Conservation (phyloP, 1,140 invertebrate genomes). For the Drosophila mayri region DNA sequence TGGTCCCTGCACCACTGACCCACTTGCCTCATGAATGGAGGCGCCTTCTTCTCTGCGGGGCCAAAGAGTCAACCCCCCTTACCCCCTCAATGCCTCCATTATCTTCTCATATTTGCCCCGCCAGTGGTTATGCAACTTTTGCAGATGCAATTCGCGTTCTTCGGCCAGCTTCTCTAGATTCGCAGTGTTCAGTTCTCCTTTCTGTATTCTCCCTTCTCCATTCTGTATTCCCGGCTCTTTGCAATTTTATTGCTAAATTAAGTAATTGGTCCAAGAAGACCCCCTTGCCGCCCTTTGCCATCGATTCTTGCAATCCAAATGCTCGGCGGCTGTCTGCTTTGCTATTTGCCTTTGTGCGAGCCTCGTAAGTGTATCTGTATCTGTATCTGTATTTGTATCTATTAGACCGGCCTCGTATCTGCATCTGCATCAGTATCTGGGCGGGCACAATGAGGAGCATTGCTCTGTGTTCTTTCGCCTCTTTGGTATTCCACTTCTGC, state of each 20-base stretch:
- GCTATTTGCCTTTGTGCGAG: constrained; percentile 53
- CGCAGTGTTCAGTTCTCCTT: neutral
- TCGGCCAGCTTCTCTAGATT: constrained; percentile 13
- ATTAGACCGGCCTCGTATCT: constrained; percentile 51
- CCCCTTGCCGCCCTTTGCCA: constrained; percentile 28
- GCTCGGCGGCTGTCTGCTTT: constrained; percentile 31
- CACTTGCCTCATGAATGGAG: constrained; percentile 53
- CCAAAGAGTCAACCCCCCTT: constrained; percentile 31
- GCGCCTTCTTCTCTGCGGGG: constrained; percentile 41
- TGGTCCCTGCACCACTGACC: constrained; percentile 48
- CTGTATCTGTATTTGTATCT: constrained; percentile 52
- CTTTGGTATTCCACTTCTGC: constrained; percentile 53
- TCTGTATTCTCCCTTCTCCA: neutral
- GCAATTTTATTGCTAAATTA: constrained; percentile 78
- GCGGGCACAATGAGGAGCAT: constrained; percentile 48
- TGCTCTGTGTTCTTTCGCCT: constrained; percentile 42
- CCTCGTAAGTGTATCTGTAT: constrained; percentile 1
- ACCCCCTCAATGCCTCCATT: constrained; percentile 8
- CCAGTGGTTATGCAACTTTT: constrained; percentile 69
- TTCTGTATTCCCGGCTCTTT: constrained; percentile 40
- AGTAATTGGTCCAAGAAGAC: constrained; percentile 72
- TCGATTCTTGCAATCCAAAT: constrained; percentile 68
- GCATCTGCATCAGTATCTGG: constrained; percentile 39
- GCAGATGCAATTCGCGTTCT: constrained; percentile 57
- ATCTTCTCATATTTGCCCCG: constrained; percentile 19